Percentiles rank a stretch among this genome's conserved stretches.
Conservation (phyloP, 2,888 invertebrate genomes). For the Drosophila mimetica region DNA sequence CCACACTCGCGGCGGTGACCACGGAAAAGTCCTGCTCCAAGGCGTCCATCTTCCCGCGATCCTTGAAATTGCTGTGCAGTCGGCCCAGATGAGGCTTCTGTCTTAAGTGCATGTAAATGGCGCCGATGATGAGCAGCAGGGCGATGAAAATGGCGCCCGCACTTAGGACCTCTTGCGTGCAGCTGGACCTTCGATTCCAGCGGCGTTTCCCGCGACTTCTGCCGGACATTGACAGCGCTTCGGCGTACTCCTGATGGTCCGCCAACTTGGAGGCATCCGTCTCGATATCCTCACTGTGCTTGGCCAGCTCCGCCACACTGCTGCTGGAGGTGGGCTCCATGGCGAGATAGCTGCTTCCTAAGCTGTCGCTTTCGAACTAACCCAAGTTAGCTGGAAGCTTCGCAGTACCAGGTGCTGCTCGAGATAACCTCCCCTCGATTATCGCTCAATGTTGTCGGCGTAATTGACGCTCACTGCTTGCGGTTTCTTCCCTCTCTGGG, state of each 20-base stretch:
- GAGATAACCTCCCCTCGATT: slow-evolving; percentile 47
- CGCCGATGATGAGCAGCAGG: slow-evolving; percentile 67
- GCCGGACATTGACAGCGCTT: slow-evolving; percentile 19
- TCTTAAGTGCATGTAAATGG: slow-evolving; percentile 72
- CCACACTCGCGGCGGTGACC: slow-evolving; percentile 42
- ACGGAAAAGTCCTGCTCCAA: slow-evolving; percentile 11
- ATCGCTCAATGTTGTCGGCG: slow-evolving; percentile 37
- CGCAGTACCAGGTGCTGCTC: slow-evolving; percentile 9
- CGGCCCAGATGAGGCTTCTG: slow-evolving; percentile 75
- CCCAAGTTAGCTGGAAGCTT: neutral
- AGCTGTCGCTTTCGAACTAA: slow-evolving; percentile 16
- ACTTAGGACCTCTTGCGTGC: slow-evolving; percentile 47
- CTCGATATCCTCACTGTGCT: neutral
- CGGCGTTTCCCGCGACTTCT: neutral
- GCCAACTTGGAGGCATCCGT: slow-evolving; percentile 13
- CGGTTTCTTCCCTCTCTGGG: slow-evolving; percentile 10
- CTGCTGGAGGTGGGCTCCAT: slow-evolving; percentile 31
- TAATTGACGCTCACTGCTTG: slow-evolving; percentile 31
- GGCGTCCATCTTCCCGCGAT: neutral
- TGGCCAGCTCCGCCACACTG: slow-evolving; percentile 16
- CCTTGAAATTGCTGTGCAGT: slow-evolving; percentile 43
- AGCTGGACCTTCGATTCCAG: slow-evolving; percentile 22
- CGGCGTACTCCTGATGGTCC: slow-evolving; percentile 29
- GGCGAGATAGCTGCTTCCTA: neutral
- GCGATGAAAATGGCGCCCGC: slow-evolving; percentile 60